Base-by-base conservation (phyloP, 2,888 invertebrate species). In the Ischnura elegans region DNA sequence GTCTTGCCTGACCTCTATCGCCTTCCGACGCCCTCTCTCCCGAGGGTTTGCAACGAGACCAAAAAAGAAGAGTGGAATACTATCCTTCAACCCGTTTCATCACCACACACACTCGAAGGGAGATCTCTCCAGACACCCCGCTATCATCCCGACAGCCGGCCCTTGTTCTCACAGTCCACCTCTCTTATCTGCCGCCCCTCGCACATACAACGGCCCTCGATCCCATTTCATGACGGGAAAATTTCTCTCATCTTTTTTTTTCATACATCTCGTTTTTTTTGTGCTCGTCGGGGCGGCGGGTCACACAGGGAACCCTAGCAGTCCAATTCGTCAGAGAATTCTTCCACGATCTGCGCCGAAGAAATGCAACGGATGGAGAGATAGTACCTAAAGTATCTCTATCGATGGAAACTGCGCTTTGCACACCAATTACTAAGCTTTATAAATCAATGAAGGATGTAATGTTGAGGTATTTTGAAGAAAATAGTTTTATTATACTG, bases 251-350 rank as follows among this genome's bases (percentile, higher is more conserved):
- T 29, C 42, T 25, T 25, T n/a, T 43, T 66, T 90, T 16, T 76
- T 25, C n/a, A 61, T 61, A 61, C 61, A 61, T 25, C 21, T 25
- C 21, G n/a, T 16, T 25, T 3, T 61, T 61, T 61, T 76, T 76
- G 8, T 76, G 21, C 36, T 10, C 5, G 76, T n/a, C 36, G 13
- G 76, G 10, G n/a, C 36, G 13, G 76, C 36, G n/a, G n/a, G n/a
- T 61, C 61, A 8, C 25, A 43, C 6, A n/a, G 21, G 16, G 16
- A 43, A 36, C n/a, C 45, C 42, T 42, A 29, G 25, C 10, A 25
- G 86, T 86, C 46, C 86, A 45, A 86, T 86, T n/a, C 45, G 86
- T 46, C 86, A 86, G 25, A 46, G 46, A 19, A 86, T 85, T 46
- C 86, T 43, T 86, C 43, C n/a, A 21, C 86, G 21, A 13, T 19